Base-by-base conservation (phyloP, 2,113 vertebrate species). In the Porphyrio hochstetteri region DNA sequence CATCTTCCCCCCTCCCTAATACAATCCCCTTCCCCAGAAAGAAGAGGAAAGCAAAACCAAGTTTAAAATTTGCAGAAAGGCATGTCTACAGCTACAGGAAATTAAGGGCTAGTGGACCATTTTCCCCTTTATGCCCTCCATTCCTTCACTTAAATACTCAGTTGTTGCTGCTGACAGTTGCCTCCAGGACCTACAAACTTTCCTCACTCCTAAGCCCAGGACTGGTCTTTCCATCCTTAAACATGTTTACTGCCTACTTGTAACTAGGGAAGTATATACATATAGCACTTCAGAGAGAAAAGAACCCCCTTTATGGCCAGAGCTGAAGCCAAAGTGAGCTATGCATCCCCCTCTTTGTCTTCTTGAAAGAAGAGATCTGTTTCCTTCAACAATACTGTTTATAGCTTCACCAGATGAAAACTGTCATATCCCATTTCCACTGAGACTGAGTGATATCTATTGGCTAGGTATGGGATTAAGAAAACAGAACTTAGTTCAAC, bases 41-140 rank as follows among this genome's bases (percentile, higher is more conserved):
- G 12, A 18, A 94, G 76, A 74, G 90, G 31, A 69, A 95, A 94
- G 74, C 65, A 77, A 44, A 16, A 69, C 38, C 64, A 46, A 23
- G 72, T 95, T 97, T 87, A 86, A 94, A 96, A 93, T 48, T 82
- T 94, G 50, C 60, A 74, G 82, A 77, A 91, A 84, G 29, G 17
- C 46, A 57, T 72, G 56, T 16, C 70, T 83, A 48, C 20, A 71
- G 31, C 52, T 84, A n/a, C 61, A 93, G 63, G 65, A 90, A 91
- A 94, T 68, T 68, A 70, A 79, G 53, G 60, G 53, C 29, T 83
- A 29, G 13, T 93, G 29, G 35, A n/a, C 42, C 23, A 28, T 88
- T 90, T 91, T 82, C 33, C 74, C 40, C 61, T 70, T 92, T 79
- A 31, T 84, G 36, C 20, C 33, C 33, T 75, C 38, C 11, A 35